Percentiles rank a stretch among this genome's conserved stretches.
These are phyloP conservation scores for Andrena fulva DNA, from an alignment of 2,888 invertebrate species.

Conservation along the genomic window DNA sequence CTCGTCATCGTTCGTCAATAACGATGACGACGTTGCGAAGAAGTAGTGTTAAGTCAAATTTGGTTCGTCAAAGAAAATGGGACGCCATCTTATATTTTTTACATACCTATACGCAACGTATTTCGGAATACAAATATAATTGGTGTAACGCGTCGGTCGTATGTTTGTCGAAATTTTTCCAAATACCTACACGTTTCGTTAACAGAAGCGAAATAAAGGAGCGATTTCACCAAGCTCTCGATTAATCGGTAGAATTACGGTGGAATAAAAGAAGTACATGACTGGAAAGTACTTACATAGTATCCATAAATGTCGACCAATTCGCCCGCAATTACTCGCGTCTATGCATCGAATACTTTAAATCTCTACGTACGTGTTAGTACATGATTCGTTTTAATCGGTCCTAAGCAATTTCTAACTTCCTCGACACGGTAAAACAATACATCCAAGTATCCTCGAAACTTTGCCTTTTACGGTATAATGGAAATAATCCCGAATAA, in stretches of 20 bases:
- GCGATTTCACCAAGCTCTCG: slow-evolving; percentile 11
- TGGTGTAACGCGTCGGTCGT: background rate
- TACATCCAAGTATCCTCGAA: background rate
- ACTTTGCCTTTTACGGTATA: background rate
- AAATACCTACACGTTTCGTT: slow-evolving; percentile 14
- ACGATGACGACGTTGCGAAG: background rate
- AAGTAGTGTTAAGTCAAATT: background rate
- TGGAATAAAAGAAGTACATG: slow-evolving; percentile 35
- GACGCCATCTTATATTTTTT: background rate
- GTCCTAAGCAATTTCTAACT: slow-evolving; percentile 1
- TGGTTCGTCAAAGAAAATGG: background rate
- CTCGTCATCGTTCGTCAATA: background rate
- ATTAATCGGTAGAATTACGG: slow-evolving; percentile 22
- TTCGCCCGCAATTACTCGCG: slow-evolving; percentile 10
- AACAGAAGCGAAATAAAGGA: slow-evolving; percentile 21
- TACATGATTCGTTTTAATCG: slow-evolving; percentile 5
- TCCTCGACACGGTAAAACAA: slow-evolving; percentile 1
- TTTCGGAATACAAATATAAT: background rate
- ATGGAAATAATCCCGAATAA: background rate
- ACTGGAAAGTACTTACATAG: slow-evolving; percentile 31
- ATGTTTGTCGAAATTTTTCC: background rate
- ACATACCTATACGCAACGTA: background rate
- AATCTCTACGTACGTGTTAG: background rate
- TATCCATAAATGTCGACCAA: background rate
- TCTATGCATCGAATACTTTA: background rate